Evolutionary conservation across 2,797 vertebrate genomes (phyloP).

Genomic region (Florisuga fusca): DNA sequence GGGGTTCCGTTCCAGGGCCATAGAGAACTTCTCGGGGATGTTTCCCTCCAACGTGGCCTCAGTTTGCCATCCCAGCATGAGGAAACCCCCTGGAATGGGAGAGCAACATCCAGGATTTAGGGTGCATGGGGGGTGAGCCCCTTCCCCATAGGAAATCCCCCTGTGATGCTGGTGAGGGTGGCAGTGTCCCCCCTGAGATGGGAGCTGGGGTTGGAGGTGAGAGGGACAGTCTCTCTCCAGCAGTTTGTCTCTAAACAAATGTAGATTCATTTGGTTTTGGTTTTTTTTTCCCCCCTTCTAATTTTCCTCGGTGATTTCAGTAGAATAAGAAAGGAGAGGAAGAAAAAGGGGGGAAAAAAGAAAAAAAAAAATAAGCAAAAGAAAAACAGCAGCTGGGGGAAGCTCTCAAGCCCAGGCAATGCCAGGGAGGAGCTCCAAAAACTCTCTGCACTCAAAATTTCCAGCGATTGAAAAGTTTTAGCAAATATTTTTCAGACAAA

Average conservation of each 20-base stretch:
- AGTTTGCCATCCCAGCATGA: rapidly evolving
- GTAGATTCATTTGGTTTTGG: background rate
- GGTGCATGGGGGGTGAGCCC: rapidly evolving
- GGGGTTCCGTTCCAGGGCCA: no score
- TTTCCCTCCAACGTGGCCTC: background rate
- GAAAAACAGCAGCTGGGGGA: background rate
- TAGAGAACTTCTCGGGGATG: rapidly evolving
- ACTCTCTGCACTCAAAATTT: slow-evolving; percentile 37
- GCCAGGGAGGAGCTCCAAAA: slow-evolving; percentile 35
- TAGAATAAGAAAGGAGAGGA: background rate
- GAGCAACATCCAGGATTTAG: rapidly evolving
- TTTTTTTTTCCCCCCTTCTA: background rate
- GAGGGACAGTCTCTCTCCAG: rapidly evolving
- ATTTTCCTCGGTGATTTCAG: background rate
- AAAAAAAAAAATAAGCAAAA: background rate
- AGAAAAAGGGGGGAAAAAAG: background rate
- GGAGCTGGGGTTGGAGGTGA: rapidly evolving
- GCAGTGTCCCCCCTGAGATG: background rate
- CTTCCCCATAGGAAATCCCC: background rate
- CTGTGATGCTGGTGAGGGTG: rapidly evolving
- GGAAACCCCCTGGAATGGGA: background rate
- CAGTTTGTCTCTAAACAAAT: background rate
- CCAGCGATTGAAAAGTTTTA: background rate
- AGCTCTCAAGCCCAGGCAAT: background rate
- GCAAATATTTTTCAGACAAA: slow-evolving; percentile 15